Evolutionary conservation across 1,140 invertebrate genomes (phyloP).

Genomic region (Leptopilina boulardi): DNA sequence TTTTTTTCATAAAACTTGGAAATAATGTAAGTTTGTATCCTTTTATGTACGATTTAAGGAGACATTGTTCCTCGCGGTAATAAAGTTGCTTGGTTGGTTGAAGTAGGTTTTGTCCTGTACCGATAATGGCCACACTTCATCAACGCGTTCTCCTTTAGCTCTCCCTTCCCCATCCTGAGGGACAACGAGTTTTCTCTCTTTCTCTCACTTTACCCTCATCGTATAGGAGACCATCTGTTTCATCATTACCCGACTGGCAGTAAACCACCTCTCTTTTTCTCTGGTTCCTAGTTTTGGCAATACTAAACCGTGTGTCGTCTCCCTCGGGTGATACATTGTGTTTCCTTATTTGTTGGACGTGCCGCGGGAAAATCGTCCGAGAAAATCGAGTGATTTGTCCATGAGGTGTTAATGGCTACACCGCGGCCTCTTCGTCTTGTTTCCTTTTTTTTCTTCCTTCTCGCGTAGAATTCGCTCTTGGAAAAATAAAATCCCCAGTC

Average conservation of each 20-base stretch:
- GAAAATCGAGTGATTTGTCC: conserved; percentile 77
- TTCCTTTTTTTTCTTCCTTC: conserved; percentile 31
- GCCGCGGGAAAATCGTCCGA: conserved; percentile 74
- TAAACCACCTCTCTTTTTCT: conserved; percentile 70
- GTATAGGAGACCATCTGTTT: conserved; percentile 74
- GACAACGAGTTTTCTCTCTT: conserved; percentile 52
- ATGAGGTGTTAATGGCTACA: conserved; percentile 72
- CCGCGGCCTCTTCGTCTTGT: conserved; percentile 43
- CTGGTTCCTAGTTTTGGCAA: conserved; percentile 34
- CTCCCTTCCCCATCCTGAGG: conserved; percentile 62
- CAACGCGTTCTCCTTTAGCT: conserved; percentile 59
- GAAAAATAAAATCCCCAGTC: conserved; percentile 35
- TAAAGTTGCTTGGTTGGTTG: conserved; percentile 68
- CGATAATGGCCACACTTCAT: conserved; percentile 75
- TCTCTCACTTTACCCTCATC: conserved; percentile 52
- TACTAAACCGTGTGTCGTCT: conserved; percentile 63
- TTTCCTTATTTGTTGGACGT: conserved; percentile 76
- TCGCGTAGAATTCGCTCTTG: conserved; percentile 16
- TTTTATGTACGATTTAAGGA: conserved; percentile 65
- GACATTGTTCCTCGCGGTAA: conserved; percentile 68
- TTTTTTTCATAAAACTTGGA: conserved; percentile 13
- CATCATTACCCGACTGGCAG: conserved; percentile 74
- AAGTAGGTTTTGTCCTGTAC: conserved; percentile 73
- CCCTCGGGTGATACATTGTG: conserved; percentile 76
- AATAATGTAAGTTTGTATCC: conserved; percentile 35